Conservation (phyloP, 2,113 vertebrate genomes). For the Anolis sagrei region DNA sequence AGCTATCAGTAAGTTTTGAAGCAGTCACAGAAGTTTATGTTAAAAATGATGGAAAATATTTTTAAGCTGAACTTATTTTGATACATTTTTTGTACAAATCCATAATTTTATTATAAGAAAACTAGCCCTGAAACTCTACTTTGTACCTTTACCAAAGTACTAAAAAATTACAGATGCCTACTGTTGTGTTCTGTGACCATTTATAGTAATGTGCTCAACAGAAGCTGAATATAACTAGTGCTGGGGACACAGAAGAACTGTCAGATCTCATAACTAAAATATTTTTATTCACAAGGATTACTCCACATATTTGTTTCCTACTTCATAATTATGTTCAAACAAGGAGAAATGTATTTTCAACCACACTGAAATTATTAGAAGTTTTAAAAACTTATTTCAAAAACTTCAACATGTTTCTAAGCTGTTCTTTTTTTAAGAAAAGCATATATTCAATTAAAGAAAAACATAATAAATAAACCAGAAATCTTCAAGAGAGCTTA, state of each 20-base stretch:
- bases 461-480: neutral
- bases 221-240: conserved; percentile 58
- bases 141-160: conserved; percentile 48
- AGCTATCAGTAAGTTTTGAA: neutral
- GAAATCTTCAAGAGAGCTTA: neutral
- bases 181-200: conserved; percentile 59
- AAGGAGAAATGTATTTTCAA: conserved; percentile 52
- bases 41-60: neutral
- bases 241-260: conserved; percentile 60
- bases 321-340: conserved; percentile 58
- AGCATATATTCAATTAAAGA: neutral
- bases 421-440: neutral
- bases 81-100: conserved; percentile 49
- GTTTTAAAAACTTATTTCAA: neutral
- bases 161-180: conserved; percentile 50
- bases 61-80: conserved; percentile 22
- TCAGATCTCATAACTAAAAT: conserved; percentile 57
- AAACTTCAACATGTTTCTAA: neutral
- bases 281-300: conserved; percentile 61
- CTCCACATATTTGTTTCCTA: conserved; percentile 45
- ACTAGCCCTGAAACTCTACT: conserved; percentile 31
- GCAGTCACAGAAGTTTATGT: neutral
- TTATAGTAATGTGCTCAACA: conserved; percentile 63
- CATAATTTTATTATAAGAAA: neutral
- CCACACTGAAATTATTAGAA: neutral